Evolutionary conservation across 2,888 invertebrate species (phyloP), one percentile per base, ranked within the genome.

Genomic region (Tetranychus truncatus): DNA sequence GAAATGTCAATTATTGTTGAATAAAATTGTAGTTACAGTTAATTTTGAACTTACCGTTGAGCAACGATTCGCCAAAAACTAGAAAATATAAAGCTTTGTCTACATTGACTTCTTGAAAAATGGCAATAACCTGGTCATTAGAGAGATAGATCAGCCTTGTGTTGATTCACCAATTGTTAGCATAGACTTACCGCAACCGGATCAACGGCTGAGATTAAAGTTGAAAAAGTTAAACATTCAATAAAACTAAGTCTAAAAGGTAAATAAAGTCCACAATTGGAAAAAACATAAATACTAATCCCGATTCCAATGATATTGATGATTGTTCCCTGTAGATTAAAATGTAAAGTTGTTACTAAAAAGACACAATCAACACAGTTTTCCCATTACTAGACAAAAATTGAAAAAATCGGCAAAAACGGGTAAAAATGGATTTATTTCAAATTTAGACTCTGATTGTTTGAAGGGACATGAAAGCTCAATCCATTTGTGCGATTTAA

Each of bases 161-260:
- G 6, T 66, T 15, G 1, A 66, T 66, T 18, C 66, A 66, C 34
- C 11, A 69, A 69, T 24, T 69, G 20, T 9, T 69, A 21, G 5
- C 20, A 69, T 69, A 5, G 11, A 69, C 69, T 81, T 79, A 85
- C 85, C 1, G 86, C 86, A 6, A 86, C 86, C 3, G 86, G 86
- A 80, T 86, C 86, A 9, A 86, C 86, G 18, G 86, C 86, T 2
- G 86, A 85, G 75, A 86, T 85, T 18, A 86, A 81, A 6, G 86
- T 82, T 45, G 84, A 82, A 79, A 86, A 86, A 46, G 85, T 82
- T 34, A 86, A 79, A 46, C 78, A 76, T 77, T 79, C 79, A 18
- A 79, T 73, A 66, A 78, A 72, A 24, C 75, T 74, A 24, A 78
- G 69, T 9, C 45, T 34, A 21, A 73, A 72, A n/a, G 45, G 45